Evolutionary conservation across 2,797 vertebrate species (phyloP).

Genomic region (Capromys pilorides): DNA sequence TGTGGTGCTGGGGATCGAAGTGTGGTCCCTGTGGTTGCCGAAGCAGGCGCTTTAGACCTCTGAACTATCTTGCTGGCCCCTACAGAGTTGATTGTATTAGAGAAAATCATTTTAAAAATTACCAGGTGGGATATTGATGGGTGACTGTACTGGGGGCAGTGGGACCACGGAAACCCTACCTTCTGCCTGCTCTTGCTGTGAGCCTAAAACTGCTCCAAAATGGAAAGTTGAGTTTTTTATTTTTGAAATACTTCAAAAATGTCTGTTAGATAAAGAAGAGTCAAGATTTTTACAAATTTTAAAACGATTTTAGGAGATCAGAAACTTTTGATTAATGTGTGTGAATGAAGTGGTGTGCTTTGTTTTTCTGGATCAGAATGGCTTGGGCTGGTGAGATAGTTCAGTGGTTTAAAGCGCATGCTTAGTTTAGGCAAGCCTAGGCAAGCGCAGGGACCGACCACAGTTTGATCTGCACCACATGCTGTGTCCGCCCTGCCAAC

Average conservation of each 20-base stretch:
- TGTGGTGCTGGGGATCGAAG: no score
- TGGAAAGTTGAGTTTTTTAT: background rate
- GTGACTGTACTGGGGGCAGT: accelerated
- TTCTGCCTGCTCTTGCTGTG: background rate
- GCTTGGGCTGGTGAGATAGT: background rate
- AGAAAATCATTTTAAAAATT: background rate
- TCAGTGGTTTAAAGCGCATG: no score
- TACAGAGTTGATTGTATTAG: background rate
- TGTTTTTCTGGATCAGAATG: background rate
- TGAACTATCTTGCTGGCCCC: no score
- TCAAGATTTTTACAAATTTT: background rate
- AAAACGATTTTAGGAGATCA: background rate
- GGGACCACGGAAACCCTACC: background rate
- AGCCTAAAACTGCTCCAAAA: background rate
- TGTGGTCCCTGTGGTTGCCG: no score
- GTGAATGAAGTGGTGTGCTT: background rate
- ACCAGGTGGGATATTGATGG: background rate
- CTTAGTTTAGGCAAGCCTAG: no score
- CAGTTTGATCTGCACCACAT: no score
- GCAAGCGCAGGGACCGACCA: no score
- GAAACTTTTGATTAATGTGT: background rate
- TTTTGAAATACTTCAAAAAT: background rate
- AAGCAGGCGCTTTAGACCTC: no score
- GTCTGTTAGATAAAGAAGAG: background rate
- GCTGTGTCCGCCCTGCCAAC: no score